Evolutionary conservation across 1,140 invertebrate species (phyloP), one percentile per base, ranked within the genome.

Genomic region (Carposina sasakii): DNA sequence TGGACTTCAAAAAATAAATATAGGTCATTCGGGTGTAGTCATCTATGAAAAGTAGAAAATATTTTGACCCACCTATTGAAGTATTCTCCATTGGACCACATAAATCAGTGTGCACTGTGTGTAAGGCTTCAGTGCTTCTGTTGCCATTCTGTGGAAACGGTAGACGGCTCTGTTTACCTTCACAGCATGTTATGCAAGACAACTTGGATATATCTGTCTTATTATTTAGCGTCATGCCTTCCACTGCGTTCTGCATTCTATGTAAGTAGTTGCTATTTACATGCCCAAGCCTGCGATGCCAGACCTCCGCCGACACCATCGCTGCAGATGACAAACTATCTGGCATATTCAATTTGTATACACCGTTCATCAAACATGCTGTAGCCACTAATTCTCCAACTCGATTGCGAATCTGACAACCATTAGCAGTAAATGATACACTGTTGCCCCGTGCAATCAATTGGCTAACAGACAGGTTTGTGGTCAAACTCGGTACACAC

Each of bases 41-140:
- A 59, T 84, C 74, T n/a, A 71, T 58, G 21, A 82, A 57, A 0
- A 76, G 67, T 1, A 76, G 10, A 26, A 74, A 71, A 57, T 78
- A 85, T 33, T 45, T 55, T 10, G 63, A n/a, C n/a, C n/a, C n/a
- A n/a, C n/a, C n/a, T n/a, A n/a, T n/a, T n/a, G n/a, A n/a, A n/a
- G n/a, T n/a, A n/a, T n/a, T n/a, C n/a, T n/a, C n/a, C n/a, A n/a
- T n/a, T n/a, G n/a, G n/a, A n/a, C n/a, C n/a, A n/a, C n/a, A n/a
- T n/a, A n/a, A n/a, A n/a, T n/a, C n/a, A n/a, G n/a, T n/a, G n/a
- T n/a, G n/a, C n/a, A n/a, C n/a, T n/a, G n/a, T n/a, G n/a, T n/a
- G n/a, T n/a, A n/a, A n/a, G n/a, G n/a, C n/a, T n/a, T n/a, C n/a
- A n/a, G n/a, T n/a, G n/a, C n/a, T n/a, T n/a, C n/a, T n/a, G n/a